Conservation (phyloP, 92 coral and sea anemone species). For the Siderastrea siderea region DNA sequence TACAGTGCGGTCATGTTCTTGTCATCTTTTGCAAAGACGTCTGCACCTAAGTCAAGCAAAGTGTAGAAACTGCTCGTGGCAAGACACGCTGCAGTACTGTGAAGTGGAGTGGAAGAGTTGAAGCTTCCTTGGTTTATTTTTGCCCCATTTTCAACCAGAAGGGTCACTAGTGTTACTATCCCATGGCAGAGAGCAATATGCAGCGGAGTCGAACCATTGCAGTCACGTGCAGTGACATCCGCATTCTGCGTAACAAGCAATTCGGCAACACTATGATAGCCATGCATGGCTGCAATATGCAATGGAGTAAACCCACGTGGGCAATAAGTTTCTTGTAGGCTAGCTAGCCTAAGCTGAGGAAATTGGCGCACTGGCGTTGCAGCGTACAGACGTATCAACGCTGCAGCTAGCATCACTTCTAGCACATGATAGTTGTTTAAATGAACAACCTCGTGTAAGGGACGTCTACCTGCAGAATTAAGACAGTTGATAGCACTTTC, state of each 20-base stretch:
- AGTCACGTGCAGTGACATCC: conserved; percentile 40
- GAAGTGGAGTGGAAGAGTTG: conserved; percentile 26
- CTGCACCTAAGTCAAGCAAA: conserved; percentile 23
- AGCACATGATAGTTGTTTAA: background rate
- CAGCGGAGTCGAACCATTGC: conserved; percentile 51
- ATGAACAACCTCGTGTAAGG: conserved; percentile 5
- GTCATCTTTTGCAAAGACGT: conserved; percentile 1
- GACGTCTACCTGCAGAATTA: too few species aligned
- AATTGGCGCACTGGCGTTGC: background rate
- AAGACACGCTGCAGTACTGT: too few species aligned
- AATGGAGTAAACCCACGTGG: conserved; percentile 59
- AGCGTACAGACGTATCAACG: background rate
- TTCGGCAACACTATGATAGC: too few species aligned
- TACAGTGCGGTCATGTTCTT: conserved; percentile 14
- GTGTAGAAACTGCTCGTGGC: background rate
- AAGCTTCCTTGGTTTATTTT: background rate
- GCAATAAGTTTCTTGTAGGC: conserved; percentile 8
- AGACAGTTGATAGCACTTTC: too few species aligned
- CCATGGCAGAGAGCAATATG: too few species aligned
- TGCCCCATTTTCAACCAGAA: conserved; percentile 7
- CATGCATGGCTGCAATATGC: too few species aligned
- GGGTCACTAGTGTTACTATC: too few species aligned
- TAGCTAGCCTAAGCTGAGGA: background rate
- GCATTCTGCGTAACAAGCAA: too few species aligned
- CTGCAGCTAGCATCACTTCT: background rate